A percentile compares a stretch with the other conserved stretches of the same genome.
These are phyloP conservation scores for Caranx ignobilis DNA, from an alignment of 2,113 vertebrate genomes.

Conservation along the genomic window DNA sequence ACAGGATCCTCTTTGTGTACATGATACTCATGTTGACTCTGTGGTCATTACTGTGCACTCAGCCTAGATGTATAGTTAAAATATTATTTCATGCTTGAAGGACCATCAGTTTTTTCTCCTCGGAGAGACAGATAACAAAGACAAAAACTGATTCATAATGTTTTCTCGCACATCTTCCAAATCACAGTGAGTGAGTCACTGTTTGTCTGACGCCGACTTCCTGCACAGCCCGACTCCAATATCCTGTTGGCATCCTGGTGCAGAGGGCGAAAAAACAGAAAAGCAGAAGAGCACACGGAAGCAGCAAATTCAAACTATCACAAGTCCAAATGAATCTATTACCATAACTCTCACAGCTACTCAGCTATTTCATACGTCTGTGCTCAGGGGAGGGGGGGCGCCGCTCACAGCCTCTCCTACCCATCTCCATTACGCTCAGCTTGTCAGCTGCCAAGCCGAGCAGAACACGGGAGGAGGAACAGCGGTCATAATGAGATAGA, in stretches of 20 bases:
- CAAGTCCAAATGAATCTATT: slow-evolving; percentile 72
- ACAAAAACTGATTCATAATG: slow-evolving; percentile 38
- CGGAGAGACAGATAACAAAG: slow-evolving; percentile 26
- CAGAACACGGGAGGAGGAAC: slow-evolving; percentile 59
- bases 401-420: slow-evolving; percentile 46
- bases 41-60: slow-evolving; percentile 27
- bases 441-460: slow-evolving; percentile 60
- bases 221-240: slow-evolving; percentile 48
- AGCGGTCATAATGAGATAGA: slow-evolving; percentile 64
- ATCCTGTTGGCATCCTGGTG: slow-evolving; percentile 43
- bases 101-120: slow-evolving; percentile 18
- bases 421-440: slow-evolving; percentile 66
- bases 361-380: slow-evolving; percentile 38
- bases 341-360: slow-evolving; percentile 66
- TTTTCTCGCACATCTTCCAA: slow-evolving; percentile 45
- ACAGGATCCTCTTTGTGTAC: slow-evolving; percentile 23
- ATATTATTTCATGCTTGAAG: slow-evolving; percentile 35
- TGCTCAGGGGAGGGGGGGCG: slow-evolving; percentile 24
- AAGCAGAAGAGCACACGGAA: slow-evolving; percentile 23
- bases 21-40: slow-evolving; percentile 9
- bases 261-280: slow-evolving; percentile 10
- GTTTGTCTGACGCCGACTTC: slow-evolving; percentile 43
- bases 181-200: slow-evolving; percentile 41
- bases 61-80: slow-evolving; percentile 31
- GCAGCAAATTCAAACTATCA: slow-evolving; percentile 57